Evolutionary conservation across 2,888 invertebrate genomes (phyloP), one percentile per base, ranked within the genome.

Genomic region (Idaea straminata): DNA sequence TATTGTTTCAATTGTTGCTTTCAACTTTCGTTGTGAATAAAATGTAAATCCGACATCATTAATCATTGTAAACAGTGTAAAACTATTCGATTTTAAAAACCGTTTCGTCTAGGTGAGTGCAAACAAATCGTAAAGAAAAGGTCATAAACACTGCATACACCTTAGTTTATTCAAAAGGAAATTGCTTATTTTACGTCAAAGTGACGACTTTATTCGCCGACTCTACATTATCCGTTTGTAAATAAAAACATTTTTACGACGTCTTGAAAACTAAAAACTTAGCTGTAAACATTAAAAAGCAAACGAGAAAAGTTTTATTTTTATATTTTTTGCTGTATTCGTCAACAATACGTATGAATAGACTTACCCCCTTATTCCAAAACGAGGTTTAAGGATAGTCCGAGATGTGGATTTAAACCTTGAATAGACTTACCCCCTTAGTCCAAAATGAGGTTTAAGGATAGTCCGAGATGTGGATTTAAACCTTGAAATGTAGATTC

Each of bases 101-200:
- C 71, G 62, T 73, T 77, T 68, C 81, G 72, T 72, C 75, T 74
- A 77, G 79, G 76, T 77, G 79, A 80, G 74, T 77, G 80, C 88
- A 88, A 91, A 89, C 86, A 88, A 88, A 89, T 87, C 89, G 90
- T 91, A 90, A 91, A 91, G 79, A 74, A 74, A 73, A 77, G 79
- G 82, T 85, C 89, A 86, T 91, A 91, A 90, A 91, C 83, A 83
- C 75, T 67, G 73, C 79, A 83, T 80, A 85, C 90, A 90, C 90
- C 89, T 89, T 85, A 80, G 83, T 83, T 87, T 86, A 88, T 87
- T 88, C 89, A 88, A 89, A 87, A 87, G 89, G 90, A 90, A 89
- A 91, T 91, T 88, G 88, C 91, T 90, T 91, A 89, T 91, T 91
- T 91, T 91, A 91, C 87, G 88, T 87, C 82, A 78, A 80, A 83